Evolutionary conservation across 2,113 vertebrate genomes (phyloP), one percentile per base, ranked within the genome.

Genomic region (Pyrgilauda ruficollis): DNA sequence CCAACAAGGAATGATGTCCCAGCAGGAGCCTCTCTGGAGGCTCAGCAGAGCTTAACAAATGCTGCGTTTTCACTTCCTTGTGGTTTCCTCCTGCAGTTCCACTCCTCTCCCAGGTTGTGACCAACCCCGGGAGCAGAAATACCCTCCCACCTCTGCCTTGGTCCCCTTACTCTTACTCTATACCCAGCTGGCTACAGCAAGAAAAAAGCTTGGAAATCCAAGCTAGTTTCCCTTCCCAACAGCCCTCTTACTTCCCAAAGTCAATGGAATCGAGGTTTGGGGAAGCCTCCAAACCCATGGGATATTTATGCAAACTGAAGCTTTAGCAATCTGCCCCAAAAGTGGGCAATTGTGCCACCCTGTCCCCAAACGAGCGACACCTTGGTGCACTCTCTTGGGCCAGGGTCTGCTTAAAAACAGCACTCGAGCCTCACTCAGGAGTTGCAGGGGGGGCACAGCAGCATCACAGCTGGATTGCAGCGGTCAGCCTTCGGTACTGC

Each of bases 241-340:
- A 67, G 44, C 64, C 63, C 79, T 62, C 68, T 63, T 46, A 46
- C 30, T 86, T 87, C 75, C 59, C 61, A 81, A 64, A 94, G 64
- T 80, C 56, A 70, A 16, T 16, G 44, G 56, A 90, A 93, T 27
- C 6, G 9, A 90, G 82, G 82, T 67, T 58, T 90, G 83, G 90
- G 28, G 64, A 75, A 81, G 75, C 63, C 76, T 67, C 76, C 92
- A 88, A 74, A 81, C 41, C 62, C 26, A 9, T 0, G 12, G 72
- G 92, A 81, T 53, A 76, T 75, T 93, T 93, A 84, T 80, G 85
- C 94, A 92, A 94, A 67, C 52, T 27, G 84, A 92, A 95, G 66
- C 81, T 94, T 89, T 88, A 92, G 83, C 85, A 78, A 49, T 89
- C 56, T 75, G 62, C 66, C 59, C 49, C 49, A 3, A 28, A 3